These are phyloP conservation scores for Sylvilagus bachmani DNA, from an alignment of 2,113 vertebrate species.

Conservation along the genomic window DNA sequence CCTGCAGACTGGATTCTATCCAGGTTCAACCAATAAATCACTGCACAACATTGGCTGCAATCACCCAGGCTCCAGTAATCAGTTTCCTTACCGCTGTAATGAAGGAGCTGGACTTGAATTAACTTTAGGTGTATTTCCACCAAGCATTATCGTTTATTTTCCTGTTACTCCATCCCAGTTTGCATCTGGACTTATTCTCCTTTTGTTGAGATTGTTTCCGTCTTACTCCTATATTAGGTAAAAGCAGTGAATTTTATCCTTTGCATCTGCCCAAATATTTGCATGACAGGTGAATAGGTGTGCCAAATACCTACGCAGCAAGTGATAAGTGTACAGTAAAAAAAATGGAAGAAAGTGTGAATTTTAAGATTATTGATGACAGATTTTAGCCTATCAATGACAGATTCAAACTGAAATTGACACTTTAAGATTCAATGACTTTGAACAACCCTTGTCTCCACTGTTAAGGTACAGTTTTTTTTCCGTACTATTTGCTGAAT, in stretches of 20 bases:
- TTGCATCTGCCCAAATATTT: neutral
- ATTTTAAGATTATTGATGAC: neutral
- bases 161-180: neutral
- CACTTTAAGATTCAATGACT: no score
- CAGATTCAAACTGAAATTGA: no score
- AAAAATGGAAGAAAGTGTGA: neutral
- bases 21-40: neutral
- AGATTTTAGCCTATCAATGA: neutral
- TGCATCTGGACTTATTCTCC: neutral
- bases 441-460: no score
- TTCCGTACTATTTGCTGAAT: no score
- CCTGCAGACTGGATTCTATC: neutral
- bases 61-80: neutral
- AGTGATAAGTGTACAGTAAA: neutral
- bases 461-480: no score
- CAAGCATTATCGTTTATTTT: neutral
- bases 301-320: no score
- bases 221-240: neutral
- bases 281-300: neutral
- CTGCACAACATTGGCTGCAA: neutral
- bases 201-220: neutral
- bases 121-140: neutral
- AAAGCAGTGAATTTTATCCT: neutral
- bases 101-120: neutral
- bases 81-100: neutral